Evolutionary conservation across 1,140 invertebrate species (phyloP), one percentile per base, ranked within the genome.

Genomic region (Drosophila chauvacae): DNA sequence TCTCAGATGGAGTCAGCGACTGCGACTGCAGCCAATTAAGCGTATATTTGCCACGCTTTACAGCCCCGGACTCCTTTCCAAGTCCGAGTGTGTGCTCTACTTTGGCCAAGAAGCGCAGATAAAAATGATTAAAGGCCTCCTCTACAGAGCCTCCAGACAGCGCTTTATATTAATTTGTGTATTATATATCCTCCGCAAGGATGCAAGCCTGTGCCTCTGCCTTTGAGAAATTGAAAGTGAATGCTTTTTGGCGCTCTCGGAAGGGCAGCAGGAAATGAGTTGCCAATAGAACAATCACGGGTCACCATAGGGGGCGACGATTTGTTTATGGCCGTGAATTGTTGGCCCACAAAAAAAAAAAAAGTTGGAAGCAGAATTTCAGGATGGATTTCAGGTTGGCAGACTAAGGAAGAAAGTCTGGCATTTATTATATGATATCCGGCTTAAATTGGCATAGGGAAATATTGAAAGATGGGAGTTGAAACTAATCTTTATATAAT

Each of bases 31-130:
- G 86, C 88, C 88, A 91, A 91, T 91, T 91, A 91, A 91, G 90
- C 85, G 81, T 79, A 81, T 91, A 91, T 91, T 91, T 82, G 90
- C 84, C 90, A 91, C 88, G 88, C 90, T 91, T 91, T 90, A 90
- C 81, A 91, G 84, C 81, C 16, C 23, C 39, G 26, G 30, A 28
- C 30, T 39, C 45, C 28, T 2, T 57, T 64, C 16, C 28, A 7
- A 28, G 28, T 28, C 26, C 26, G 30, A 33, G 28, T 51, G 48
- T 88, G 85, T 88, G 85, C 85, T 88, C 85, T 81, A 88, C 84
- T 88, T 88, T 80, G 68, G 66, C 68, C 45, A 65, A n/a, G 37
- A 60, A 48, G 63, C 62, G 77, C 62, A 85, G 62, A 74, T 88
- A 74, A 84, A 88, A 90, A 90, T 88, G 84, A 88, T 88, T 88